Conservation (phyloP, 2,797 vertebrate genomes). For the Gastrophryne carolinensis region DNA sequence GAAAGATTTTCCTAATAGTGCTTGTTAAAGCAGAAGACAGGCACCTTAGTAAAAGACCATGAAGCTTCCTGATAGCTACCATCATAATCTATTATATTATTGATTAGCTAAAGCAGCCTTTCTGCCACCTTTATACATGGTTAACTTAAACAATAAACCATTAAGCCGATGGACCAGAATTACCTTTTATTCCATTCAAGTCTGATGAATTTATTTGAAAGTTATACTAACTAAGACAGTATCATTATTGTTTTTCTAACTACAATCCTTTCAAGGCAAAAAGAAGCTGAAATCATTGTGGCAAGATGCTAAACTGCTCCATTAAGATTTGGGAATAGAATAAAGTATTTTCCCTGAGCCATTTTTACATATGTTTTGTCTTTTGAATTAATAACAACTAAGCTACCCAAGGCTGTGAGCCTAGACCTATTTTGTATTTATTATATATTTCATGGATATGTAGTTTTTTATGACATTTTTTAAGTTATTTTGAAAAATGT, state of each 20-base stretch:
- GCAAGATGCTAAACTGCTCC: too few species aligned
- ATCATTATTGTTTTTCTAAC: too few species aligned
- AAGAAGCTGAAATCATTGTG: too few species aligned
- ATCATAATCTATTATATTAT: slow-evolving; percentile 29
- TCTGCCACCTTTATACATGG: not conserved
- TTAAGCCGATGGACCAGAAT: not conserved
- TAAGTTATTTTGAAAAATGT: too few species aligned
- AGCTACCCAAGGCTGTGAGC: too few species aligned
- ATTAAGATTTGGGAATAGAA: too few species aligned
- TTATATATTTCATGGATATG: too few species aligned
- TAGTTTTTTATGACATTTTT: too few species aligned
- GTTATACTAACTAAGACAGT: not conserved
- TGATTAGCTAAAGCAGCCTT: slow-evolving; percentile 10
- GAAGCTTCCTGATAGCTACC: slow-evolving; percentile 6
- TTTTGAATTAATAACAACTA: too few species aligned
- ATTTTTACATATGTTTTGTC: too few species aligned
- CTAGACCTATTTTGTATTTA: too few species aligned
- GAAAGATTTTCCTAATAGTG: not conserved
- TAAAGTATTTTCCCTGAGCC: too few species aligned
- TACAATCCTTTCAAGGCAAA: not conserved
- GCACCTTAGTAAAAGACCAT: slow-evolving; percentile 1
- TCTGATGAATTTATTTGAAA: not conserved
- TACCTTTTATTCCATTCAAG: not conserved
- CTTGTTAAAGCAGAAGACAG: not conserved
- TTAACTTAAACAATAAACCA: slow-evolving; percentile 1